These are phyloP conservation scores for Acleris cristana DNA, from an alignment of 2,888 invertebrate species.

Conservation along the genomic window DNA sequence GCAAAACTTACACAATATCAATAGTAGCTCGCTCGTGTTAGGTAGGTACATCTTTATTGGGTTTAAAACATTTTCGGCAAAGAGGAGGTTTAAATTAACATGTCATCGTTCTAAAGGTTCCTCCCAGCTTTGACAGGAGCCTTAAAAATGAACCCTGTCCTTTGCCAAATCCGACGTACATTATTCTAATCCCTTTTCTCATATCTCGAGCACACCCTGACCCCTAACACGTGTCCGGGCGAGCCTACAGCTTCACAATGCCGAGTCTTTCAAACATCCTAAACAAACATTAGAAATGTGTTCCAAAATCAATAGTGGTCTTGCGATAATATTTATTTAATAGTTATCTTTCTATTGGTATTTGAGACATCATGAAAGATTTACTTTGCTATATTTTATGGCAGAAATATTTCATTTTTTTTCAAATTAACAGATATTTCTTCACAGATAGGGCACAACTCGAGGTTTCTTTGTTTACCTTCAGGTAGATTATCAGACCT, in stretches of 20 bases:
- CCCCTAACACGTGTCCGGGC: slow-evolving; percentile 29
- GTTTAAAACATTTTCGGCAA: slow-evolving; percentile 2
- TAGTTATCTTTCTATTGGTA: slow-evolving; percentile 38
- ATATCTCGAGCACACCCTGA: slow-evolving; percentile 27
- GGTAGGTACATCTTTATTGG: slow-evolving; percentile 2
- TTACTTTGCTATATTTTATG: slow-evolving; percentile 31
- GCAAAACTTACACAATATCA: slow-evolving; percentile 12
- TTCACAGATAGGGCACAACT: too few relatives aligned
- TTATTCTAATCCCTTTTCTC: slow-evolving; percentile 23
- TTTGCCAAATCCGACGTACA: slow-evolving; percentile 1
- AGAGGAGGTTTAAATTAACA: not conserved
- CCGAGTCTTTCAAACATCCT: slow-evolving; percentile 42
- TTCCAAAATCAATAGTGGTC: slow-evolving; percentile 45
- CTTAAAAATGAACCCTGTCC: not conserved
- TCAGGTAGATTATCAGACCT: too few relatives aligned
- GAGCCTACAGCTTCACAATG: slow-evolving; percentile 19
- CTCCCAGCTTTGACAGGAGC: not conserved
- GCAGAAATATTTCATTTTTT: slow-evolving; percentile 18
- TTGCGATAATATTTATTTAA: slow-evolving; percentile 43
- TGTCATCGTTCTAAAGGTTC: too few relatives aligned
- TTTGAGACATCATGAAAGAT: slow-evolving; percentile 29
- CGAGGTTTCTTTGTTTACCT: too few relatives aligned
- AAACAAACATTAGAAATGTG: slow-evolving; percentile 46
- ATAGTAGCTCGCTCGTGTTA: slow-evolving; percentile 8
- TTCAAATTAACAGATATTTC: not conserved